phyloP scores from a whole-genome alignment of 2,113 vertebrate species.

The Thamnophis sirtalis region DNA sequence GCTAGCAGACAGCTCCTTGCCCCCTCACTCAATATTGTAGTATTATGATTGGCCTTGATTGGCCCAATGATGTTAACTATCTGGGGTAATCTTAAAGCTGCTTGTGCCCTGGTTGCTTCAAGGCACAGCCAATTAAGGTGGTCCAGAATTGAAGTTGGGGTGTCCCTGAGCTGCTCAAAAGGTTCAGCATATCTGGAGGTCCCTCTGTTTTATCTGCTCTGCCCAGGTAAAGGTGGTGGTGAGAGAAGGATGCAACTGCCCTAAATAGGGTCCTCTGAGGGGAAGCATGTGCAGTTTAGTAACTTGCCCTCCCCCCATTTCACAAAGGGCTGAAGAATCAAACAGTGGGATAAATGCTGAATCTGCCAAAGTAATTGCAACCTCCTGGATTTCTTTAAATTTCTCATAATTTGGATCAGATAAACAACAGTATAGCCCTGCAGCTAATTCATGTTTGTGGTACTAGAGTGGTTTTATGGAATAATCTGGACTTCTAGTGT shows the following conservation, averaged over 20 bases:
- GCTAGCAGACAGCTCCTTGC: too few relatives aligned
- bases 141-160: too few relatives aligned
- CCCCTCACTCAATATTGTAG: too few relatives aligned
- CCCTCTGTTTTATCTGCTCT: neutral
- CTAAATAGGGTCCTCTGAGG: neutral
- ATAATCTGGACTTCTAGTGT: neutral
- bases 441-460: neutral
- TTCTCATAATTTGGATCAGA: neutral
- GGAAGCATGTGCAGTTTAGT: neutral
- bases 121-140: too few relatives aligned
- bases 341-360: neutral
- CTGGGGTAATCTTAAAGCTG: too few relatives aligned
- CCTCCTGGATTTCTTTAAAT: neutral
- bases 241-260: neutral
- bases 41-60: too few relatives aligned
- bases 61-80: too few relatives aligned
- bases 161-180: neutral
- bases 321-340: neutral
- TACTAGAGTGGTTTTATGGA: neutral
- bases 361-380: neutral
- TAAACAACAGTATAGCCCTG: neutral
- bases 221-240: neutral
- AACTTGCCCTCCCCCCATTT: too few relatives aligned
- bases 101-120: too few relatives aligned
- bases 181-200: neutral